Evolutionary conservation across 2,797 vertebrate genomes (phyloP), one percentile per base, ranked within the genome.

Genomic region (Amazona finschi): DNA sequence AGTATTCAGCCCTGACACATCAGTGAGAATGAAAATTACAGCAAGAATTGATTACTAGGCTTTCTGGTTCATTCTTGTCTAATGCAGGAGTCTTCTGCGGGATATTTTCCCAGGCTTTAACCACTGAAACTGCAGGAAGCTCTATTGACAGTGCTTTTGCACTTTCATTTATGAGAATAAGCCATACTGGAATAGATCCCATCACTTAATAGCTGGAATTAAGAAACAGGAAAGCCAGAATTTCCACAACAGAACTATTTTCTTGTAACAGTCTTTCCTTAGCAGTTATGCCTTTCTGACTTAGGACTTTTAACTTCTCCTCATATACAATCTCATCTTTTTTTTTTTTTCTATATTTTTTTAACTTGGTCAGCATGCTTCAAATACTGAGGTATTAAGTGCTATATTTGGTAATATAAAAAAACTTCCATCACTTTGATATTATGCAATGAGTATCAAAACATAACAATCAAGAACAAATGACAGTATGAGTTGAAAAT

Each of bases 1-100:
- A 84, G 50, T 77, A 69, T 65, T 86, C 78, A 77, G 85, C 87
- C 84, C 38, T 38, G 39, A 62, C 55, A 78, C 16, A 12, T 27
- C 77, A 81, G 38, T 36, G 30, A 93, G 74, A 90, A 79, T 15
- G 64, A 20, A 90, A 95, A 95, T 67, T 86, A 60, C 80, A 66
- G 73, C 52, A 64, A 66, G 33, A 89, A 94, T 44, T 88, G 88
- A 93, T 91, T 85, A 64, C 50, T 22, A 75, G 72, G n/a, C 74
- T 87, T 92, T 87, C 81, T 89, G 36, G 38, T 81, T 92, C 69
- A 77, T 30, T 81, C 74, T 47, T 28, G 62, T 57, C 60, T 84
- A 85, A 89, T 12, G 52, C 38, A 87, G 33, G 27, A 87, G 41
- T 65, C 67, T 88, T 76, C 84, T 82, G 38, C 60, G 80, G 47